phyloP scores from a whole-genome alignment of 2,113 vertebrate species.

The Clinocottus analis region DNA sequence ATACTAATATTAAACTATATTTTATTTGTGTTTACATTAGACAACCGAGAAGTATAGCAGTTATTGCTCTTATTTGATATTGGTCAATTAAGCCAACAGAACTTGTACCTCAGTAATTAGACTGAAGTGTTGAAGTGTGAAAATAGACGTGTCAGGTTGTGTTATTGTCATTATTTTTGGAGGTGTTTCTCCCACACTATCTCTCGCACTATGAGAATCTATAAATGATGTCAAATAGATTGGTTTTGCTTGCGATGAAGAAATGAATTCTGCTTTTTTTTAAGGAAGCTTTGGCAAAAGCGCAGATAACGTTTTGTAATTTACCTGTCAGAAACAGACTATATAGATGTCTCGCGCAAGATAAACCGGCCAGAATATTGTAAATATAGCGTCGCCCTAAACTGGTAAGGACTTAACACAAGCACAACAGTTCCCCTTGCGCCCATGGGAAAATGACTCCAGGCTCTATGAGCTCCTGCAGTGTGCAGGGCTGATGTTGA shows the following conservation, averaged over 20 bases:
- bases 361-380: neutral
- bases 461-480: neutral
- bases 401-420: neutral
- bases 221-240: neutral
- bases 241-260: neutral
- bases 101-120: no score
- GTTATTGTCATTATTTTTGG: neutral
- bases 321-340: neutral
- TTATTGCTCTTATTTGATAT: neutral
- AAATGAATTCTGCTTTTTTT: neutral
- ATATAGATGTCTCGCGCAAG: neutral
- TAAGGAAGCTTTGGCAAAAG: no score
- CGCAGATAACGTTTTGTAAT: neutral
- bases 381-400: neutral
- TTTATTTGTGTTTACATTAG: neutral
- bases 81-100: neutral
- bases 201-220: no score
- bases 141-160: no score
- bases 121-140: no score
- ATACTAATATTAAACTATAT: no score
- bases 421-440: neutral
- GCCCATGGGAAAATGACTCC: neutral
- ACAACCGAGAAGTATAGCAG: neutral
- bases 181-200: neutral
- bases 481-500: neutral